Evolutionary conservation across 2,888 invertebrate species (phyloP).

Genomic region (Watsonalla binaria): DNA sequence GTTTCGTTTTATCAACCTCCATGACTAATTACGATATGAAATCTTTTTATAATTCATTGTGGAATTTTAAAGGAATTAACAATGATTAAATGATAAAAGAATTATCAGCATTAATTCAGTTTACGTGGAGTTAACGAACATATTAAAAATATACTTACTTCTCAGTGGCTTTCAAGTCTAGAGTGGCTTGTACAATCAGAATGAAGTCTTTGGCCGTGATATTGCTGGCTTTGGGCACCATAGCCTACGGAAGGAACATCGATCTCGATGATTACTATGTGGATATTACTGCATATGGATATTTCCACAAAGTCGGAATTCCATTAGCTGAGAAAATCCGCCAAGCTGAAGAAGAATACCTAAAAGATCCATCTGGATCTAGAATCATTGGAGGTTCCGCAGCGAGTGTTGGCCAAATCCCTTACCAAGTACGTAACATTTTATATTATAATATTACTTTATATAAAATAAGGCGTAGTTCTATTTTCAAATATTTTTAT

Average conservation of each 20-base stretch:
- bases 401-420: conserved; percentile 20
- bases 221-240: conserved; percentile 22
- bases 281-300: conserved; percentile 22
- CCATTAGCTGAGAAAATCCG: conserved; percentile 22
- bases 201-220: conserved; percentile 21
- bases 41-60: too few species aligned
- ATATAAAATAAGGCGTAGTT: neutral
- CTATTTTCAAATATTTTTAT: neutral
- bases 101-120: too few species aligned
- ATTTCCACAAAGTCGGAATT: conserved; percentile 19
- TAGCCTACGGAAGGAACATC: conserved; percentile 15
- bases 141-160: neutral
- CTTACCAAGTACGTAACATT: conserved; percentile 22
- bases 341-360: conserved; percentile 8
- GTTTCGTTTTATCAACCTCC: too few species aligned
- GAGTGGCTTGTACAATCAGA: neutral
- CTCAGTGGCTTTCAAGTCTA: neutral
- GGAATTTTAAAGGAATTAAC: too few species aligned
- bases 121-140: too few species aligned
- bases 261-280: conserved; percentile 14
- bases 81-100: too few species aligned
- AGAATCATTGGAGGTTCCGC: conserved; percentile 27
- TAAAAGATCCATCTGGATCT: conserved; percentile 7
- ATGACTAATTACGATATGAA: too few species aligned
- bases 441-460: neutral